These are phyloP conservation scores for Serinus canaria DNA, from an alignment of 2,113 vertebrate species.

Conservation along the genomic window DNA sequence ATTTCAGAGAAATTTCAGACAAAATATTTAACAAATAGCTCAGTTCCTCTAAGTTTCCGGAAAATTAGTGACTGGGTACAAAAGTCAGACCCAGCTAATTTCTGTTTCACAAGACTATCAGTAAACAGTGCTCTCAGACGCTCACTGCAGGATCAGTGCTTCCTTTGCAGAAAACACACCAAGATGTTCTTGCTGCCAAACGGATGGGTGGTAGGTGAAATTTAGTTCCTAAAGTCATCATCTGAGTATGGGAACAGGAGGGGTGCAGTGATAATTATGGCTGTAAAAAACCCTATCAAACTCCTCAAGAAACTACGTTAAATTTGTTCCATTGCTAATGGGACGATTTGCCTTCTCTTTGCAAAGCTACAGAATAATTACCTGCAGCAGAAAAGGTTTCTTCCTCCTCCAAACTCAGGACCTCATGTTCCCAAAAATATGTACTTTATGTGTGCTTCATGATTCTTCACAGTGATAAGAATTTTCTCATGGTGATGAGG, in stretches of 20 bases:
- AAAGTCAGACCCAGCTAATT: not conserved
- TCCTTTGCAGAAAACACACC: accelerated
- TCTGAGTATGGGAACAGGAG: not conserved
- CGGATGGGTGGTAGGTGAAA: not conserved
- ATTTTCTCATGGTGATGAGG: not conserved
- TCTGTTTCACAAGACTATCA: not conserved
- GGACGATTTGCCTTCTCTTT: not conserved
- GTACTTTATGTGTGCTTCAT: not conserved
- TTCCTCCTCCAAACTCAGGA: not conserved
- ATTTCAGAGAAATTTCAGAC: not conserved
- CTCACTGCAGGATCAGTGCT: accelerated
- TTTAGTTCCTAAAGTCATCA: not conserved
- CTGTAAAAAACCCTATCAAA: not conserved
- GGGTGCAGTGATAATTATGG: not conserved
- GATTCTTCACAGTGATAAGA: not conserved
- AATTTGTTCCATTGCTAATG: not conserved
- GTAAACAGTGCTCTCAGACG: not conserved
- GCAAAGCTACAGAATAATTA: not conserved
- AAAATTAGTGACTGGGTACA: not conserved
- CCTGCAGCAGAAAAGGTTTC: not conserved
- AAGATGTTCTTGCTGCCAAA: not conserved
- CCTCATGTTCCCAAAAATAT: not conserved
- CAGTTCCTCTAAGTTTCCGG: not conserved
- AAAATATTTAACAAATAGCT: not conserved
- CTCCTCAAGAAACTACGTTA: not conserved